Conservation (phyloP, 2,888 invertebrate genomes). For the Tubulanus polymorphus region DNA sequence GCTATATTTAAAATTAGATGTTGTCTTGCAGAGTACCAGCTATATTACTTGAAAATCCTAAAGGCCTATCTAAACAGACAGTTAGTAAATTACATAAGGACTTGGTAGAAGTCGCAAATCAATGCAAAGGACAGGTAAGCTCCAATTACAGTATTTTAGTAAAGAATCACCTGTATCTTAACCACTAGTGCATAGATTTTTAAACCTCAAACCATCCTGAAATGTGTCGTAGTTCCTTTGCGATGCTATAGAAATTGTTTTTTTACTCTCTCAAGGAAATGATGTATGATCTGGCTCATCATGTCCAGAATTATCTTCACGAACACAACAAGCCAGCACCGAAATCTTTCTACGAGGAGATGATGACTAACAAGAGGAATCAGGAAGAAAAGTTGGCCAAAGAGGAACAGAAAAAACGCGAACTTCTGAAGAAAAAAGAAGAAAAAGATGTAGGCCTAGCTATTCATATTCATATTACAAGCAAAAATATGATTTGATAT, state of each 20-base stretch:
- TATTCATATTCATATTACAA: too few species aligned
- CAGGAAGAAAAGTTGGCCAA: conserved; percentile 37
- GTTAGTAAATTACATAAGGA: too few species aligned
- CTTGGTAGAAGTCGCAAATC: conserved; percentile 53
- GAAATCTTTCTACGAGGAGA: conserved; percentile 86
- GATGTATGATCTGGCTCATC: conserved; percentile 78
- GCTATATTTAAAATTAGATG: too few species aligned
- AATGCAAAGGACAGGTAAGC: conserved; percentile 30
- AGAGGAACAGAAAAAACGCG: conserved; percentile 32
- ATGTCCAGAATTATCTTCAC: conserved; percentile 73
- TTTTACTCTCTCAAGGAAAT: conserved; percentile 56
- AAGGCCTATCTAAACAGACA: conserved; percentile 73
- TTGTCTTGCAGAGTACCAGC: conserved; percentile 58
- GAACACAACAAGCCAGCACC: conserved; percentile 75
- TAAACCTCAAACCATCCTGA: background rate
- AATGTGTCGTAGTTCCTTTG: background rate
- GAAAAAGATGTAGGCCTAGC: conserved; percentile 42
- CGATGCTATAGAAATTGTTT: background rate
- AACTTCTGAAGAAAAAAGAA: conserved; percentile 30
- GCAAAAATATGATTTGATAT: too few species aligned
- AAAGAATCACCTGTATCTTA: too few species aligned
- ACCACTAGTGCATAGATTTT: too few species aligned
- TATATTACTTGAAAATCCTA: conserved; percentile 68
- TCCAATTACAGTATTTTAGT: too few species aligned
- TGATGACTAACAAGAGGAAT: conserved; percentile 68